Conservation (phyloP, 2,888 invertebrate species). For the Scaptomyza reducta region DNA sequence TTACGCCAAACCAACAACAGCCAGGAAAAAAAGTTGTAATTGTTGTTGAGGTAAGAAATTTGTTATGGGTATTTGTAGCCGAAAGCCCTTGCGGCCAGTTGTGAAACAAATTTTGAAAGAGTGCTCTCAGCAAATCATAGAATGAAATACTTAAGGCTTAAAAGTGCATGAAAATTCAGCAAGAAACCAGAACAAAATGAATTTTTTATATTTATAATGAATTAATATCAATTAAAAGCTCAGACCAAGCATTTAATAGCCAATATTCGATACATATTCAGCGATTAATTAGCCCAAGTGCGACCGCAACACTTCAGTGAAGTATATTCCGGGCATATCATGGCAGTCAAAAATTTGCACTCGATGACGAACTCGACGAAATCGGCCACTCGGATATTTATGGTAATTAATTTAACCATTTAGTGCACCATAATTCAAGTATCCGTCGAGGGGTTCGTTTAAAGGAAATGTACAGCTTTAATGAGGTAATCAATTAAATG, state of each 20-base stretch:
- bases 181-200: not conserved
- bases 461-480: slow-evolving; percentile 11
- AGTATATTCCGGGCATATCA: slow-evolving; percentile 49
- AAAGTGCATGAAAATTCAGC: not conserved
- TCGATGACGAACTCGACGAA: slow-evolving; percentile 20
- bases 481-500: slow-evolving; percentile 31
- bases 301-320: slow-evolving; percentile 60
- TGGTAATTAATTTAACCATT: slow-evolving; percentile 72
- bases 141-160: not conserved
- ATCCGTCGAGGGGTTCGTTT: not conserved
- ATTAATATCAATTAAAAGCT: slow-evolving; percentile 39
- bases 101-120: slow-evolving; percentile 45
- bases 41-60: slow-evolving; percentile 76
- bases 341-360: slow-evolving; percentile 39
- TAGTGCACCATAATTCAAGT: slow-evolving; percentile 66
- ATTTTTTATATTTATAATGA: not conserved
- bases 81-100: slow-evolving; percentile 44
- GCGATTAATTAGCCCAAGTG: slow-evolving; percentile 64
- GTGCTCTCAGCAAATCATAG: slow-evolving; percentile 27
- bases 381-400: slow-evolving; percentile 49
- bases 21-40: slow-evolving; percentile 66
- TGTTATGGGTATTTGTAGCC: slow-evolving; percentile 55
- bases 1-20: slow-evolving; percentile 37
- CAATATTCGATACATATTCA: slow-evolving; percentile 47
- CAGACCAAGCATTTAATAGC: slow-evolving; percentile 40